These are phyloP conservation scores for Liopterus haemorrhoidalis DNA, from an alignment of 2,888 invertebrate genomes.

Conservation along the genomic window DNA sequence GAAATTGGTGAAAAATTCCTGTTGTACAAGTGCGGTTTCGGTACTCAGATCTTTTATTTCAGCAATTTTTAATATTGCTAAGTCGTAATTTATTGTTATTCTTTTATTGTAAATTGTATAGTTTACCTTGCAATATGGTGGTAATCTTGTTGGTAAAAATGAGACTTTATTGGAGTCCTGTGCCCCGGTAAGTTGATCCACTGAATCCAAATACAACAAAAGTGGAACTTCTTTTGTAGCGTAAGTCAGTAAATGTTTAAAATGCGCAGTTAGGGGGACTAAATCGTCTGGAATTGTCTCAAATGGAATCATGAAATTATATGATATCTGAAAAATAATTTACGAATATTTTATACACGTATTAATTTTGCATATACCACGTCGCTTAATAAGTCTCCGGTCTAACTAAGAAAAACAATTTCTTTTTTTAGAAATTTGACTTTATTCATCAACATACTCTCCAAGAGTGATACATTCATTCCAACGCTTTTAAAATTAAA, in stretches of 20 bases:
- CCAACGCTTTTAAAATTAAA: too few species aligned
- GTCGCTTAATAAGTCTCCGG: too few species aligned
- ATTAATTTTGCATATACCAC: too few species aligned
- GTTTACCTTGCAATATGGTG: conserved; percentile 76
- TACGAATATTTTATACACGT: not conserved
- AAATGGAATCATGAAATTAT: conserved; percentile 85
- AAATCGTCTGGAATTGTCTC: conserved; percentile 94
- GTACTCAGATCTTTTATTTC: too few species aligned
- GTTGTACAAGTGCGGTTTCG: too few species aligned
- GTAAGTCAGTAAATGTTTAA: conserved; percentile 84
- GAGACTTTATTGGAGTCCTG: conserved; percentile 93
- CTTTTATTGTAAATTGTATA: too few species aligned
- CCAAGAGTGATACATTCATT: too few species aligned
- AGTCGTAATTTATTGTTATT: not conserved
- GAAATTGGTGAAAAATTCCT: too few species aligned
- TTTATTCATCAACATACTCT: too few species aligned
- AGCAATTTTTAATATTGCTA: too few species aligned
- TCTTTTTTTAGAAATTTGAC: too few species aligned
- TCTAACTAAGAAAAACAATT: too few species aligned
- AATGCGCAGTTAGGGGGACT: conserved; percentile 91
- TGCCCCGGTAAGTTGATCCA: conserved; percentile 92
- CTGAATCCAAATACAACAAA: conserved; percentile 88
- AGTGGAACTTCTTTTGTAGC: conserved; percentile 80
- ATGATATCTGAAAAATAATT: conserved; percentile 67
- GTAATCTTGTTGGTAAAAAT: conserved; percentile 90